Conservation (phyloP, 2,113 vertebrate species). For the Corythoichthys haematopterus region DNA sequence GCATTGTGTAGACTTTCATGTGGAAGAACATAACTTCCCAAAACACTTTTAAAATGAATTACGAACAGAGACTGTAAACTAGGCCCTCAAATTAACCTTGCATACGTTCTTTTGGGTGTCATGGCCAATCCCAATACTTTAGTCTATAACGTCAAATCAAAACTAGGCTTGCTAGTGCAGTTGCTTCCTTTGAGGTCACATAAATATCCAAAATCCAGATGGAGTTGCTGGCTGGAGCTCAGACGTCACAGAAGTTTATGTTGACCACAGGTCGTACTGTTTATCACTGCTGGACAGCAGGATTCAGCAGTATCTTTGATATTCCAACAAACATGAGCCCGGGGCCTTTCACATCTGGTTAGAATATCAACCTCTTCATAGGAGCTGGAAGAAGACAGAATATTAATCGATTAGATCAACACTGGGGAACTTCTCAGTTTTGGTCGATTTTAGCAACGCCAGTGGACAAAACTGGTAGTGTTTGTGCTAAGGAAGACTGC, state of each 20-base stretch:
- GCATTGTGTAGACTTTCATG: neutral
- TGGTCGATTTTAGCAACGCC: too few species aligned
- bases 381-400: constrained; percentile 53
- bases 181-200: constrained; percentile 24
- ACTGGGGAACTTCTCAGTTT: too few species aligned
- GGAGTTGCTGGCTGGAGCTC: constrained; percentile 26
- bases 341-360: constrained; percentile 27
- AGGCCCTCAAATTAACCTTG: neutral
- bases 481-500: too few species aligned
- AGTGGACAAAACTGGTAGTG: too few species aligned
- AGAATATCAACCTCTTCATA: constrained; percentile 76
- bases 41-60: neutral
- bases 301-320: constrained; percentile 21
- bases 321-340: constrained; percentile 20
- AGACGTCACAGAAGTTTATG: constrained; percentile 26
- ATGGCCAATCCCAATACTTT: neutral
- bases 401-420: neutral
- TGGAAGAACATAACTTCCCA: neutral
- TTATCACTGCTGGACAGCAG: constrained; percentile 8
- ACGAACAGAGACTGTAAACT: neutral
- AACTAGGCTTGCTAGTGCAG: constrained; percentile 11
- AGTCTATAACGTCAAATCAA: constrained; percentile 23
- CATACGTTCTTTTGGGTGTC: neutral
- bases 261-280: constrained; percentile 22
- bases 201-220: constrained; percentile 38